A percentile compares a stretch with the other conserved stretches of the same genome.
These are phyloP conservation scores for Meiosimyza platycephala DNA, from an alignment of 2,888 invertebrate genomes.

Conservation along the genomic window DNA sequence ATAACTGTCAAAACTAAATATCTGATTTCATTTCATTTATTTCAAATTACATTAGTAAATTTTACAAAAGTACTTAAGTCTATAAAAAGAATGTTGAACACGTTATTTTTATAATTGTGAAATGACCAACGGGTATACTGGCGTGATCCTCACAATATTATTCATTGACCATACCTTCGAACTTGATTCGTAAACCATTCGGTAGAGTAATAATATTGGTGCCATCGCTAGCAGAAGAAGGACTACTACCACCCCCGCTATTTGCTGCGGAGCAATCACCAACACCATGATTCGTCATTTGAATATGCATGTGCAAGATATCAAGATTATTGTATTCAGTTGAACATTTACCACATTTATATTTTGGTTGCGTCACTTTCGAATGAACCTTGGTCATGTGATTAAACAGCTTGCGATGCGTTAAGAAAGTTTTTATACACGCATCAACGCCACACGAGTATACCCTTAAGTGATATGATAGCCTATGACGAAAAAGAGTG, in stretches of 20 bases:
- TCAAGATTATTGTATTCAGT: slow-evolving; percentile 73
- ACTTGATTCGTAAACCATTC: slow-evolving; percentile 19
- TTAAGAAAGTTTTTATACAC: slow-evolving; percentile 66
- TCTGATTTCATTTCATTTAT: no score
- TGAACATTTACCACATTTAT: slow-evolving; percentile 71
- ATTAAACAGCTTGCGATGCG: slow-evolving; percentile 59
- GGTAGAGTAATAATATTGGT: background rate
- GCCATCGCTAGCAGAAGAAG: slow-evolving; percentile 18
- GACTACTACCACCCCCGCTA: background rate
- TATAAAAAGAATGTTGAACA: no score
- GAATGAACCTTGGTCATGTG: slow-evolving; percentile 65
- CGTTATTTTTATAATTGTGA: no score
- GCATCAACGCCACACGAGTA: slow-evolving; percentile 64
- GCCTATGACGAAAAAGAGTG: slow-evolving; percentile 72
- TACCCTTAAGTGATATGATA: slow-evolving; percentile 72
- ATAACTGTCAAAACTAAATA: no score
- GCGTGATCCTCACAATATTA: slow-evolving; percentile 10
- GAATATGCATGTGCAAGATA: slow-evolving; percentile 69
- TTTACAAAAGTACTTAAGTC: no score
- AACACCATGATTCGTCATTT: slow-evolving; percentile 60
- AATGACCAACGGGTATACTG: no score
- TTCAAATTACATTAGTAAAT: no score
- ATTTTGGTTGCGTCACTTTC: slow-evolving; percentile 59
- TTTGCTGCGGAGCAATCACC: slow-evolving; percentile 5
- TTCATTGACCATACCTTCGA: slow-evolving; percentile 24